A percentile compares a stretch with the other conserved stretches of the same genome.
These are phyloP conservation scores for Pseudochirops cupreus DNA, from an alignment of 2,797 vertebrate genomes.

Conservation along the genomic window DNA sequence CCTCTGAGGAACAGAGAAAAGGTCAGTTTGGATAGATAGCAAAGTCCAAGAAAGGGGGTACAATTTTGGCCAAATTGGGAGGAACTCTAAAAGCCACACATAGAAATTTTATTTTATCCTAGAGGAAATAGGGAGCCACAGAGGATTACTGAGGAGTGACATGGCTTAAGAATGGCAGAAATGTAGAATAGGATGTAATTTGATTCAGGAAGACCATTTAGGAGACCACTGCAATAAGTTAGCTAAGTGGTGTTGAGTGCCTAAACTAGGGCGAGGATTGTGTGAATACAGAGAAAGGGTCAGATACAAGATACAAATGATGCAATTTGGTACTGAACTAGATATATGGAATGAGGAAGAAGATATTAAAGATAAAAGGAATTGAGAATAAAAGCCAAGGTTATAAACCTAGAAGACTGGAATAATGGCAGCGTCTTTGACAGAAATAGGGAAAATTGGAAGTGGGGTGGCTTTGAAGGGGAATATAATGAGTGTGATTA, in stretches of 20 bases:
- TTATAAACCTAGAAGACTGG: background rate
- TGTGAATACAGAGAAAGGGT: background rate
- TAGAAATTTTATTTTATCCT: background rate
- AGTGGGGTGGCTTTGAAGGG: background rate
- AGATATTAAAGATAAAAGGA: too few species aligned
- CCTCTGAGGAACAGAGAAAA: background rate
- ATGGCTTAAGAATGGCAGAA: background rate
- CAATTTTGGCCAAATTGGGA: background rate
- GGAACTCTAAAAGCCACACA: background rate
- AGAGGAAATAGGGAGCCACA: background rate
- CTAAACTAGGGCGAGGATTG: background rate
- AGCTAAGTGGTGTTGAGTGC: background rate
- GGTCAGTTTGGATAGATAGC: background rate
- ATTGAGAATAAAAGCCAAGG: background rate
- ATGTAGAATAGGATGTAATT: background rate
- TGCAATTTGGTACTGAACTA: background rate
- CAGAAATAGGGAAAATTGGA: background rate
- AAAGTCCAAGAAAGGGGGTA: background rate
- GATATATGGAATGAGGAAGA: background rate
- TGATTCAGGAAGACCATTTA: background rate
- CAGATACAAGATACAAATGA: background rate
- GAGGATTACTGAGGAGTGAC: background rate
- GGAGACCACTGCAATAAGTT: background rate
- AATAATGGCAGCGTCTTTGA: background rate
- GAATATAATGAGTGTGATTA: background rate